phyloP scores from a whole-genome alignment of 1,140 invertebrate genomes.

The Phortica variegata region DNA sequence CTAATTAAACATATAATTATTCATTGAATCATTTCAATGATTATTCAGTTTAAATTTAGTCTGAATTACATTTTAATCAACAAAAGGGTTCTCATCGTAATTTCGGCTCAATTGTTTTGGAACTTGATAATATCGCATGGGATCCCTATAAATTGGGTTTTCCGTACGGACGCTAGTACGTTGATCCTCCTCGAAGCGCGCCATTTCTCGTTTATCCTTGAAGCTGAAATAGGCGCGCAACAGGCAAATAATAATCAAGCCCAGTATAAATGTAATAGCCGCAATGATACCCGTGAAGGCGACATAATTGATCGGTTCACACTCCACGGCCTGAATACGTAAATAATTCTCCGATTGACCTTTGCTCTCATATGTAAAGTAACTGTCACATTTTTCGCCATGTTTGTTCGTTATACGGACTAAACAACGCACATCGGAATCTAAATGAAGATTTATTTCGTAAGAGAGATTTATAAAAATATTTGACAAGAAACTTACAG shows the following conservation, averaged over 20 bases:
- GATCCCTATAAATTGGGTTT: conserved; percentile 62
- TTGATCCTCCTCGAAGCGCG: conserved; percentile 58
- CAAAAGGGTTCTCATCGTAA: conserved; percentile 40
- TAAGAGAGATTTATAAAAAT: background rate
- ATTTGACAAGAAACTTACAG: background rate
- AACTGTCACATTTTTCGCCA: conserved; percentile 58
- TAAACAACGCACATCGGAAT: conserved; percentile 48
- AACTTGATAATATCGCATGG: conserved; percentile 59
- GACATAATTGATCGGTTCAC: conserved; percentile 42
- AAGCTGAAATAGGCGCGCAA: conserved; percentile 57
- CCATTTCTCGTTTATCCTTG: conserved; percentile 59
- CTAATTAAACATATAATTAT: too few species aligned
- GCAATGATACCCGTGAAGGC: conserved; percentile 51
- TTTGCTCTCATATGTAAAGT: conserved; percentile 58
- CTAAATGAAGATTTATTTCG: conserved; percentile 15
- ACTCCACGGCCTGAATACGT: conserved; percentile 53
- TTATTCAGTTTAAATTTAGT: too few species aligned
- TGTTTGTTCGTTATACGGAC: conserved; percentile 55
- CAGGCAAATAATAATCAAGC: conserved; percentile 56
- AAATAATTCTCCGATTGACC: conserved; percentile 40
- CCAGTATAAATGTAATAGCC: conserved; percentile 55
- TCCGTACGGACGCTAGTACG: conserved; percentile 52
- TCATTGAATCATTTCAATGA: too few species aligned
- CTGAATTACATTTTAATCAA: conserved; percentile 4
- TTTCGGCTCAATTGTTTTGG: conserved; percentile 52